Evolutionary conservation across 2,113 vertebrate species (phyloP).

Genomic region (Rhinopithecus roxellana): DNA sequence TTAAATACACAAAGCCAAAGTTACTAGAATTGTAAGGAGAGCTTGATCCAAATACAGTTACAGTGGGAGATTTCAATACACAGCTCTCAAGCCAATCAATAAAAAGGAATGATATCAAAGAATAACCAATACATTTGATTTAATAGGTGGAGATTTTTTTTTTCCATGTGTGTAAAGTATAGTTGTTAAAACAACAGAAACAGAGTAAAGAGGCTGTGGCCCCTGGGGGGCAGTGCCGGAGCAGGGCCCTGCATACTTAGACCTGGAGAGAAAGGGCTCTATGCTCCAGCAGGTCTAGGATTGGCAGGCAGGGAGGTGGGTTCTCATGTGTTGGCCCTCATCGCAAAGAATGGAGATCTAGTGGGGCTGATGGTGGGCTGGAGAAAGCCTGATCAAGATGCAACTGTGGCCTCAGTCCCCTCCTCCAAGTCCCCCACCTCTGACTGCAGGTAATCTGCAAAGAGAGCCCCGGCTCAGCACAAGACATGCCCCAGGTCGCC

Average conservation of each 20-base stretch:
- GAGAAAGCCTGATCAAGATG: conserved; percentile 44
- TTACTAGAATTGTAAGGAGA: not conserved
- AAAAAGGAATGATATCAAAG: not conserved
- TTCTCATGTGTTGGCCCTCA: not conserved
- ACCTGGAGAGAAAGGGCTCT: conserved; percentile 18
- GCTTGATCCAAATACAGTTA: not conserved
- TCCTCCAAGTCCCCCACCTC: conserved; percentile 96
- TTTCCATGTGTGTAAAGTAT: conserved; percentile 60
- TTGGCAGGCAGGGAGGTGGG: conserved; percentile 15
- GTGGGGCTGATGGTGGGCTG: not conserved
- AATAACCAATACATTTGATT: not conserved
- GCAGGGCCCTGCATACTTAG: conserved; percentile 17
- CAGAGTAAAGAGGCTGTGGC: conserved; percentile 20
- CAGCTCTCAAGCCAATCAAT: not conserved
- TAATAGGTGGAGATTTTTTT: not conserved
- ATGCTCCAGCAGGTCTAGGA: conserved; percentile 8
- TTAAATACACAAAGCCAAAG: not conserved
- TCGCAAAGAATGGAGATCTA: not conserved
- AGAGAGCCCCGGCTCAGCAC: conserved; percentile 91
- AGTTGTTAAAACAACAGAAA: conserved; percentile 56
- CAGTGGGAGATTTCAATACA: not conserved
- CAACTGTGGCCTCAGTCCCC: conserved; percentile 88
- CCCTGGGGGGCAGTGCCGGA: not conserved
- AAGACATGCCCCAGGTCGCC: conserved; percentile 91
- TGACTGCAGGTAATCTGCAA: conserved; percentile 94